Percentiles rank a stretch among this genome's conserved stretches.
phyloP scores from a whole-genome alignment of 1,140 invertebrate genomes.

The Leptinotarsa texana region DNA sequence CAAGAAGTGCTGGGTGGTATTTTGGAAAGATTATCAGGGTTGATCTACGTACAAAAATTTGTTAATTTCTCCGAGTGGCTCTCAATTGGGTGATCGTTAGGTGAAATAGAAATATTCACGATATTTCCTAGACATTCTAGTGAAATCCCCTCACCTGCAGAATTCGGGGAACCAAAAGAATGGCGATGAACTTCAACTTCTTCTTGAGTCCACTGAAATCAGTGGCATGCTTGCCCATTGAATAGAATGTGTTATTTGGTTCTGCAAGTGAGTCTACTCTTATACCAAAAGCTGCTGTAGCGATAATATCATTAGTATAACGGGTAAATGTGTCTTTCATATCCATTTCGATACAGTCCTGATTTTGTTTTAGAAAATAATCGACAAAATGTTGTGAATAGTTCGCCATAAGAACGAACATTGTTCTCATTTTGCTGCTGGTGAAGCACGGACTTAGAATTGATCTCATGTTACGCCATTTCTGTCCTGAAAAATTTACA shows the following conservation, averaged over 20 bases:
- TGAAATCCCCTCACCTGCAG: slow-evolving; percentile 24
- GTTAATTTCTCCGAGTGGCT: slow-evolving; percentile 50
- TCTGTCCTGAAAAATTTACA: slow-evolving; percentile 39
- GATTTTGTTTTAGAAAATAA: slow-evolving; percentile 43
- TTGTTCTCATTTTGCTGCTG: slow-evolving; percentile 53
- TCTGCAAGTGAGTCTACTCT: slow-evolving; percentile 53
- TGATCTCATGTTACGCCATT: slow-evolving; percentile 54
- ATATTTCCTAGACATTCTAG: not conserved
- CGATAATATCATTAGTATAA: slow-evolving; percentile 57
- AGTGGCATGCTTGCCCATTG: slow-evolving; percentile 48
- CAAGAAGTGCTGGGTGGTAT: no score
- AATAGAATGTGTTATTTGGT: slow-evolving; percentile 52
- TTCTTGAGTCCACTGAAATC: slow-evolving; percentile 36
- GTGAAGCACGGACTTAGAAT: slow-evolving; percentile 56
- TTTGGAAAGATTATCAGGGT: no score
- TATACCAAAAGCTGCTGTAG: slow-evolving; percentile 54
- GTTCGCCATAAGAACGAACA: slow-evolving; percentile 52
- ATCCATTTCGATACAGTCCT: slow-evolving; percentile 10
- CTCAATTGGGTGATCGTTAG: no score
- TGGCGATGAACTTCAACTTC: slow-evolving; percentile 31
- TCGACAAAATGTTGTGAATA: slow-evolving; percentile 41
- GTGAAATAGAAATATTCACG: not conserved
- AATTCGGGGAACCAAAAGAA: slow-evolving; percentile 28
- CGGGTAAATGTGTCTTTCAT: not conserved
- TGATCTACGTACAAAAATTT: slow-evolving; percentile 23